These are phyloP conservation scores for Hydroisotoma schaefferi DNA, from an alignment of 2,888 invertebrate species.

Conservation along the genomic window DNA sequence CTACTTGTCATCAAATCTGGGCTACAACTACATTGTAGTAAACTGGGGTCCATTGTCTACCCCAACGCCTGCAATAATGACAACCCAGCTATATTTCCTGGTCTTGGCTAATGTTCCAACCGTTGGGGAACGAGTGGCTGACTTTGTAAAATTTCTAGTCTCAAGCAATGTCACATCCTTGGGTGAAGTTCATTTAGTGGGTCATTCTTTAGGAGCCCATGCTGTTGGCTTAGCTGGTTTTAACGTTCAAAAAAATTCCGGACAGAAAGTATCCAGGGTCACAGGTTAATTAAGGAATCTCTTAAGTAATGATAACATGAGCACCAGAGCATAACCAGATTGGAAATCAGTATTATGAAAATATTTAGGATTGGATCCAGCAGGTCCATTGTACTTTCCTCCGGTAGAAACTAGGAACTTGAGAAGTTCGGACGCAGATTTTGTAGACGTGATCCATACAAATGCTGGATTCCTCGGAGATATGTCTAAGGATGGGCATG, in stretches of 20 bases:
- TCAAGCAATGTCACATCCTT: background rate
- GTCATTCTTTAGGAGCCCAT: slow-evolving; percentile 22
- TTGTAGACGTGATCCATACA: slow-evolving; percentile 23
- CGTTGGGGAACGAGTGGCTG: slow-evolving; percentile 13
- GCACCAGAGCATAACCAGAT: too few species aligned
- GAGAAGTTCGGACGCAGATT: slow-evolving; percentile 1
- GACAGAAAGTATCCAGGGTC: too few species aligned
- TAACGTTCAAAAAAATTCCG: background rate
- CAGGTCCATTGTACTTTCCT: slow-evolving; percentile 16
- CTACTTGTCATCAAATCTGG: slow-evolving; percentile 12
- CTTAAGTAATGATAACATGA: too few species aligned
- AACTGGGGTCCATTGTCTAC: slow-evolving; percentile 24
- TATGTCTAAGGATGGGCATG: slow-evolving; percentile 17
- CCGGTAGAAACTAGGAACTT: slow-evolving; percentile 6
- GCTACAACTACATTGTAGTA: slow-evolving; percentile 19
- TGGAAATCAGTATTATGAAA: too few species aligned
- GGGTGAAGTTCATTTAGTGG: slow-evolving; percentile 11
- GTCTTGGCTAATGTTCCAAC: slow-evolving; percentile 18
- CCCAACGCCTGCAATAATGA: slow-evolving; percentile 8
- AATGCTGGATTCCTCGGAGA: slow-evolving; percentile 15
- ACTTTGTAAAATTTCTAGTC: slow-evolving; percentile 11
- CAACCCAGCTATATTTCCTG: slow-evolving; percentile 2
- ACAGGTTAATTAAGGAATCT: too few species aligned
- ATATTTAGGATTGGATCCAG: background rate
- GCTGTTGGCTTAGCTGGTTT: background rate